These are phyloP conservation scores for Pangasianodon hypophthalmus DNA, from an alignment of 2,113 vertebrate genomes.

Conservation along the genomic window DNA sequence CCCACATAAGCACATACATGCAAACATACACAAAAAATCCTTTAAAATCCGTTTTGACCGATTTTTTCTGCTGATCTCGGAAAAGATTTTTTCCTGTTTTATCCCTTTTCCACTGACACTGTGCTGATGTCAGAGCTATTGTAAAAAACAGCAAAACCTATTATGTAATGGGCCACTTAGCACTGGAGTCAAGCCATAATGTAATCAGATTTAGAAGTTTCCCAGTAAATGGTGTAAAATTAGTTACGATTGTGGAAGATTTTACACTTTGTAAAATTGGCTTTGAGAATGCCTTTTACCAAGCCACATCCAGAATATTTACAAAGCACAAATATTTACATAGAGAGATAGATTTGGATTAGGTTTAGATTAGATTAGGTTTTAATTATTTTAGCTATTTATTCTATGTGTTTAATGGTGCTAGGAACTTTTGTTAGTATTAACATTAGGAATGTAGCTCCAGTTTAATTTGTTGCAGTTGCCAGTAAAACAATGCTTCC, in stretches of 20 bases:
- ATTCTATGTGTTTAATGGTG: not conserved
- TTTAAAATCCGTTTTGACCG: not conserved
- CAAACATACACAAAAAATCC: not conserved
- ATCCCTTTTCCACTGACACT: not conserved
- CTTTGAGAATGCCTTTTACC: not conserved
- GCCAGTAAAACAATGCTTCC: not conserved
- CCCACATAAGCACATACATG: not conserved
- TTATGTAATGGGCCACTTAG: not conserved
- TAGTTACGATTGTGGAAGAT: not conserved
- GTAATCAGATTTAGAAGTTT: not conserved
- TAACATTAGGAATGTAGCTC: not conserved
- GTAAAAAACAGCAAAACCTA: not conserved
- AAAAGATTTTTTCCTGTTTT: not conserved
- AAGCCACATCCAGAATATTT: not conserved
- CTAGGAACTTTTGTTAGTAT: not conserved
- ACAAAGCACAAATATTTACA: too few species aligned
- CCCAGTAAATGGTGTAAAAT: not conserved
- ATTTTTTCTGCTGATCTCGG: not conserved
- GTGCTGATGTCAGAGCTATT: not conserved
- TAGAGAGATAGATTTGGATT: not conserved
- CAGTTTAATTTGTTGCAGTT: not conserved
- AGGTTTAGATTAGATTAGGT: too few species aligned
- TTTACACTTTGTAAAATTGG: not conserved
- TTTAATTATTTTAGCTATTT: not conserved
- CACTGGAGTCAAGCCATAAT: not conserved